A percentile compares a stretch with the other conserved stretches of the same genome.
Conservation (phyloP, 2,888 invertebrate genomes). For the Pristionchus arcanus region DNA sequence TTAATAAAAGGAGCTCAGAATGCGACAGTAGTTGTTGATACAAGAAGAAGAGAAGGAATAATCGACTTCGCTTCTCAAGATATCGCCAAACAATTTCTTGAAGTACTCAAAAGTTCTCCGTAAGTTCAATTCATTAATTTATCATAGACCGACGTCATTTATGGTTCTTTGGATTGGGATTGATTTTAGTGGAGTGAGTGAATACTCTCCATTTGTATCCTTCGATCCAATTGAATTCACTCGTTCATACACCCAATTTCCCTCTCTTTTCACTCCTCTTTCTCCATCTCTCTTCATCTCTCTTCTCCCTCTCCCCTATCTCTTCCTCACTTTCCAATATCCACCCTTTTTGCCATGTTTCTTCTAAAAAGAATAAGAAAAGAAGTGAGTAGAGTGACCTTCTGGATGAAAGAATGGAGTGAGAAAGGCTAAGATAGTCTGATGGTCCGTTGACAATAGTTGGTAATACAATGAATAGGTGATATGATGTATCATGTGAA, state of each 20-base stretch:
- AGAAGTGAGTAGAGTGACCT: constrained; percentile 23
- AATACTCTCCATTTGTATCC: background rate
- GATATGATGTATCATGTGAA: background rate
- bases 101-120: background rate
- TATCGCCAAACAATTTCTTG: background rate
- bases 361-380: background rate
- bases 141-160: background rate
- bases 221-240: constrained; percentile 14
- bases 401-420: background rate
- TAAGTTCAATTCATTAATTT: background rate
- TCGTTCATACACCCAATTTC: constrained; percentile 29
- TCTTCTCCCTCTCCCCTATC: background rate
- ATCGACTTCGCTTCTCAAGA: background rate
- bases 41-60: constrained; percentile 21
- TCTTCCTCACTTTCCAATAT: background rate
- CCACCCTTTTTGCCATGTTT: constrained; percentile 21
- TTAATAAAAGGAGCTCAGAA: background rate
- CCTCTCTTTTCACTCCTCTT: background rate
- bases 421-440: background rate
- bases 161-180: background rate
- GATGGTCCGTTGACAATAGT: too few relatives aligned
- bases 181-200: background rate
- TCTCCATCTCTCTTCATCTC: background rate
- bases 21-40: background rate
- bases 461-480: too few relatives aligned